Base-by-base conservation (phyloP, 2,113 vertebrate species). In the Epinephelus cyanopodus region DNA sequence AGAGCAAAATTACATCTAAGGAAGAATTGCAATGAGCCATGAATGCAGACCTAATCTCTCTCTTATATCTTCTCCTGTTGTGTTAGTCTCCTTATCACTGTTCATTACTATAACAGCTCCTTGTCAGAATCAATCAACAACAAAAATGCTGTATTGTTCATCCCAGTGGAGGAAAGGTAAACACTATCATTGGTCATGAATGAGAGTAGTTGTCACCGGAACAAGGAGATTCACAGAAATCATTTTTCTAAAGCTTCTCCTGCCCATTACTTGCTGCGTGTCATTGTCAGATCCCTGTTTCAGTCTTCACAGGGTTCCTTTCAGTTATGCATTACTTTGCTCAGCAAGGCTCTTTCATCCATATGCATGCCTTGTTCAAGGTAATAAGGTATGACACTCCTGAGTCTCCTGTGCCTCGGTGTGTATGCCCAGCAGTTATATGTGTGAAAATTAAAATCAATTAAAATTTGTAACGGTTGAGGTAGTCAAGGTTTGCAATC, bases 361-460 rank as follows among this genome's bases (percentile, higher is more conserved):
- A 87, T 78, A 81, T 81, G 67, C 60, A 81, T 63, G 63, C 39
- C 69, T 69, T 64, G 77, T 70, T 80, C 50, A 54, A 88, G 39
- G 75, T 76, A 82, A 83, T 77, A 69, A 56, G 68, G 47, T 77
- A 63, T 29, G 48, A 77, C 73, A 69, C 66, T 85, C n/a, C 73
- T 21, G 64, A 76, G 42, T 75, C 75, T 72, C 61, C n/a, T 3
- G 9, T 52, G 68, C 65, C 73, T 45, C 19, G 23, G 48, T 71
- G 47, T 81, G 39, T 52, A 73, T 75, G 70, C 5, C 66, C 52
- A 29, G 42, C 69, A 83, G 45, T 79, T 70, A 57, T 54, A 63
- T 66, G 74, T 78, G 82, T 70, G 54, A 67, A 85, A 76, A 82
- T 87, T 84, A 42, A 81, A 91, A 89, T 90, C 83, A 85, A 89